Evolutionary conservation across 2,888 invertebrate genomes (phyloP).

Genomic region (Lasioglossum figueresi): DNA sequence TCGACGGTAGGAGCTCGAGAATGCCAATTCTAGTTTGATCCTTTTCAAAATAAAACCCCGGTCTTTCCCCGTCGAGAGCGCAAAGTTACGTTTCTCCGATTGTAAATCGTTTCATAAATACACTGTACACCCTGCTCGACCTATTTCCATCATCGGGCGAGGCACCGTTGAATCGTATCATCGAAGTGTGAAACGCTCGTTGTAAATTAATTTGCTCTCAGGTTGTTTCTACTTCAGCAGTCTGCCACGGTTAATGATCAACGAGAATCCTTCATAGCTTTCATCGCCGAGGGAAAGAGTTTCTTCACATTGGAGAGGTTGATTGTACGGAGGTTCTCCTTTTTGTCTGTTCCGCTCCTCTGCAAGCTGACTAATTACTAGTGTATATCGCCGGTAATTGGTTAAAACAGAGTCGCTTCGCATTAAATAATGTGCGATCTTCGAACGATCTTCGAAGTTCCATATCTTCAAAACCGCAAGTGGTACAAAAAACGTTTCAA

Average conservation of each 20-base stretch:
- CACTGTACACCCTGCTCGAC: background rate
- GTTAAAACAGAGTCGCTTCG: background rate
- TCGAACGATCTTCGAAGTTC: background rate
- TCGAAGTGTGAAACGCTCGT: constrained; percentile 19
- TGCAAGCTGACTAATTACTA: background rate
- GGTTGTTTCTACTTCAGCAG: background rate
- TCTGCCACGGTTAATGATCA: constrained; percentile 1
- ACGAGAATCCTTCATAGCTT: constrained; percentile 14
- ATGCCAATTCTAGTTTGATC: background rate
- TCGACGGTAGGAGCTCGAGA: background rate
- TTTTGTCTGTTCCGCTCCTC: background rate
- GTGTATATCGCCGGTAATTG: background rate
- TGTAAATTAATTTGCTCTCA: constrained; percentile 14
- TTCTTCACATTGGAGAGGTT: background rate
- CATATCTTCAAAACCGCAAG: no score
- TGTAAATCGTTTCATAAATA: background rate
- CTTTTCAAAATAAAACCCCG: background rate
- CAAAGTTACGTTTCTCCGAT: background rate
- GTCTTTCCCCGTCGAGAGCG: background rate
- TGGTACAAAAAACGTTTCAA: no score
- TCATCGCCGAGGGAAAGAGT: background rate
- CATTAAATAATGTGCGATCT: background rate
- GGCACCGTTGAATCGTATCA: background rate
- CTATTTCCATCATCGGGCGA: background rate
- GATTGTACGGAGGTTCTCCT: background rate